Conservation (phyloP, 2,113 vertebrate species). For the Castor canadensis region DNA sequence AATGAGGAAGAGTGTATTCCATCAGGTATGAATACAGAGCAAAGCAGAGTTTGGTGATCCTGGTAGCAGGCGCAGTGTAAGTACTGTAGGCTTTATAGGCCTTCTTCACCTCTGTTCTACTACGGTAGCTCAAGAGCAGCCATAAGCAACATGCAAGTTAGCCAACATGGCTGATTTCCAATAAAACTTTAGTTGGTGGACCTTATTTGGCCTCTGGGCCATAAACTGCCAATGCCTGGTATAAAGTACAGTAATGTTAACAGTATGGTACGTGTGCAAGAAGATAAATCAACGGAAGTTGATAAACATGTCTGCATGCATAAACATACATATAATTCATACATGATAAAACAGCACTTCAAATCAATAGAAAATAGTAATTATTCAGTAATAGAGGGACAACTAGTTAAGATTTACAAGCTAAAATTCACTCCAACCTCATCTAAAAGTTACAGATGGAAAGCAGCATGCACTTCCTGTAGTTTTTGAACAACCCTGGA, state of each 20-base stretch:
- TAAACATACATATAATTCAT: not conserved
- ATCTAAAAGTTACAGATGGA: not conserved
- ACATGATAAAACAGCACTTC: not conserved
- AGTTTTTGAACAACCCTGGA: not conserved
- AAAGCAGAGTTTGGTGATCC: not conserved
- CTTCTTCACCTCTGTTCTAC: not conserved
- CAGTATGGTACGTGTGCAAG: not conserved
- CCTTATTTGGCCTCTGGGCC: not conserved
- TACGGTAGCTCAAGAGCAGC: not conserved
- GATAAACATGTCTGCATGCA: not conserved
- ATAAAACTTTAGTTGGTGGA: not conserved
- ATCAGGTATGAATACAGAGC: not conserved
- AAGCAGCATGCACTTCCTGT: not conserved
- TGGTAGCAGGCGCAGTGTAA: not conserved
- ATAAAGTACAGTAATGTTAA: not conserved
- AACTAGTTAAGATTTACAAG: not conserved
- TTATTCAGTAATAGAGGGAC: not conserved
- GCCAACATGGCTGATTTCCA: not conserved
- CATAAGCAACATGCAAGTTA: not conserved
- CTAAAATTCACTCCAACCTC: constrained; percentile 1
- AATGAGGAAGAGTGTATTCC: constrained; percentile 7
- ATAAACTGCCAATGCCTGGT: not conserved
- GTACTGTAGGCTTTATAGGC: not conserved
- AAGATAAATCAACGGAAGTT: not conserved
- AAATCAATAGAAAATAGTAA: not conserved